Base-by-base conservation (phyloP, 2,888 invertebrate species). In the Mesorhabditis spiculigera region DNA sequence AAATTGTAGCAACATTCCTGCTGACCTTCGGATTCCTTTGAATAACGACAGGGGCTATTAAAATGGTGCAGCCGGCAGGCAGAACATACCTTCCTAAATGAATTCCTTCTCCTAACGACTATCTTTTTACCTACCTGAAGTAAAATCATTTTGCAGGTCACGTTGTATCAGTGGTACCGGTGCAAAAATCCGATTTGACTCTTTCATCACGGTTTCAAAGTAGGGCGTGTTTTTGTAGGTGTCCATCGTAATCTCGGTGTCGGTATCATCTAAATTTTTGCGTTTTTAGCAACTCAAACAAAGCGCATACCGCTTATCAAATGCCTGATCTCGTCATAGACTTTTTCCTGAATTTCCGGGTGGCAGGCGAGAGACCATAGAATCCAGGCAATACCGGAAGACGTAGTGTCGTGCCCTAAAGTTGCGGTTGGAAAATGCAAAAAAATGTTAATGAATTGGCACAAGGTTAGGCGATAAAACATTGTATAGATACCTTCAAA, bases 401-500 rank as follows among this genome's bases (percentile, higher is more conserved):
- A 68, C 4, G 71, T 71, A 10, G 71, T 71, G 68, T 71, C 71
- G 63, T 71, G 71, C 4, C 71, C 71, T 71, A 45, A 42, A 28
- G 28, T 28, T 28, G 28, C 28, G n/a, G n/a, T n/a, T n/a, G n/a
- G n/a, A n/a, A 28, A 28, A 28, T 28, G 28, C 28, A 28, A 28
- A n/a, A n/a, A 28, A 28, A 28, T 28, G 28, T 28, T 28, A 28
- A 28, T 28, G 28, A 28, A 28, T 3, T 28, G 28, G 28, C 28
- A 28, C 3, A 28, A 28, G 28, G 28, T 28, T 28, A 28, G 28
- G 28, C 28, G 28, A 28, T 28, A 3, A 28, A 28, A 68, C 71
- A 43, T 68, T 67, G 45, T 88, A 88, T n/a, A n/a, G n/a, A n/a
- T 86, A 75, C 28, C 88, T 87, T 68, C 87, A 50, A 50, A 50